phyloP scores from a whole-genome alignment of 2,888 invertebrate species.

The Cerceris rybyensis region DNA sequence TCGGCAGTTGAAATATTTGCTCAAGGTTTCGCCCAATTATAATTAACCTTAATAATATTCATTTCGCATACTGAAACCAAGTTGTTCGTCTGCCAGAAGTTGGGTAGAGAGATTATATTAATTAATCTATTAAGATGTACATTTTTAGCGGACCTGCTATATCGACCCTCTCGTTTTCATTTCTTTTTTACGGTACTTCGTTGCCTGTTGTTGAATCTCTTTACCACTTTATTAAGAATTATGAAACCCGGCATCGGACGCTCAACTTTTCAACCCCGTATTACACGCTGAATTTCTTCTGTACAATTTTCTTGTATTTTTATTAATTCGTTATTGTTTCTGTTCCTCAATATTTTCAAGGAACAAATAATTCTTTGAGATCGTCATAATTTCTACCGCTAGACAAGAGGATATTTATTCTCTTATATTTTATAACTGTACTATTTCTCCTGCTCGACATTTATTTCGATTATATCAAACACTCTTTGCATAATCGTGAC shows the following conservation, averaged over 20 bases:
- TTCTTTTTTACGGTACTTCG: slow-evolving; percentile 45
- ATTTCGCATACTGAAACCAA: slow-evolving; percentile 64
- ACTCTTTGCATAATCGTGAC: too few relatives aligned
- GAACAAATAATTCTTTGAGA: too few relatives aligned
- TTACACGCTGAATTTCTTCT: too few relatives aligned
- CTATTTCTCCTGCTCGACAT: too few relatives aligned
- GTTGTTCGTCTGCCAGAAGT: slow-evolving; percentile 56
- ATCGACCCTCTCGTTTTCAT: slow-evolving; percentile 18
- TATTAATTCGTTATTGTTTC: too few relatives aligned
- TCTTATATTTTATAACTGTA: too few relatives aligned
- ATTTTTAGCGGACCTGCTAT: slow-evolving; percentile 61
- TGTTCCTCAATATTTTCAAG: too few relatives aligned
- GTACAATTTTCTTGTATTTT: too few relatives aligned
- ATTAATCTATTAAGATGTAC: slow-evolving; percentile 76
- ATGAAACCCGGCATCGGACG: slow-evolving; percentile 33
- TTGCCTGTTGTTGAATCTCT: slow-evolving; percentile 49
- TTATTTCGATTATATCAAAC: too few relatives aligned
- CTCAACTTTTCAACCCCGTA: background rate
- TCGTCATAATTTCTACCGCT: too few relatives aligned
- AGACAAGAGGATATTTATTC: too few relatives aligned
- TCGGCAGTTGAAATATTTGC: slow-evolving; percentile 72
- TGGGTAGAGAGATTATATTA: slow-evolving; percentile 72
- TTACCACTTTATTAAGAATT: slow-evolving; percentile 41
- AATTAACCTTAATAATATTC: slow-evolving; percentile 78
- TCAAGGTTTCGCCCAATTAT: slow-evolving; percentile 71